Conservation (phyloP, 2,113 vertebrate genomes). For the Misgurnus mizolepis region DNA sequence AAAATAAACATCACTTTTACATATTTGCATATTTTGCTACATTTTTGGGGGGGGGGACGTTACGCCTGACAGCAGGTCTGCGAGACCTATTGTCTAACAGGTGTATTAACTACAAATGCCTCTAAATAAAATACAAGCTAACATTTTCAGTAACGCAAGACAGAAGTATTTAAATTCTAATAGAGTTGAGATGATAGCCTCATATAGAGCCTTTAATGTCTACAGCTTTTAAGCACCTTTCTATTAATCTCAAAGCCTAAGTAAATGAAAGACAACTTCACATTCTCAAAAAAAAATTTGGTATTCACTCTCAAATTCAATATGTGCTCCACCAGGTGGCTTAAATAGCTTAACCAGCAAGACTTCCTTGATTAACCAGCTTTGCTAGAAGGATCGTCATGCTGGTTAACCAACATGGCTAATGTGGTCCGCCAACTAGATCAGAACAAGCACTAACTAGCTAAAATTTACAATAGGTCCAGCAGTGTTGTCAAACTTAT, state of each 20-base stretch:
- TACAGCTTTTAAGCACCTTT: conserved; percentile 39
- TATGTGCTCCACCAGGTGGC: not conserved
- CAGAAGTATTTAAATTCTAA: conserved; percentile 15
- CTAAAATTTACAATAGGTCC: not conserved
- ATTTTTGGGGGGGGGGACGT: too few relatives aligned
- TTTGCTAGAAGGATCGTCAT: too few relatives aligned
- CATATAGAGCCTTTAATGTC: conserved; percentile 34
- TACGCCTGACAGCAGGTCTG: too few relatives aligned
- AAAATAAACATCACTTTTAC: too few relatives aligned
- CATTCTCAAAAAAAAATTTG: conserved; percentile 8
- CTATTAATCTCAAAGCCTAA: conserved; percentile 22
- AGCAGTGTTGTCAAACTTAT: not conserved
- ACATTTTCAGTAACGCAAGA: too few relatives aligned
- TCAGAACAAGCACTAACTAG: not conserved
- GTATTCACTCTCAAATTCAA: not conserved
- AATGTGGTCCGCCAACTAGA: not conserved
- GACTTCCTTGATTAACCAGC: not conserved
- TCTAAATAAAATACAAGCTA: too few relatives aligned
- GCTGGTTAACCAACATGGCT: not conserved
- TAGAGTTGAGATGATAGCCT: conserved; percentile 14
- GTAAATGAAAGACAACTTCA: conserved; percentile 22
- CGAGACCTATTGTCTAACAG: too few relatives aligned
- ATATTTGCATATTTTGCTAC: too few relatives aligned
- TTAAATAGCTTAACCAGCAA: conserved; percentile 6
- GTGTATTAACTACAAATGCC: too few relatives aligned